A percentile compares a stretch with the other conserved stretches of the same genome.
phyloP scores from a whole-genome alignment of 2,888 invertebrate species.

The Hypomecis atomaria region DNA sequence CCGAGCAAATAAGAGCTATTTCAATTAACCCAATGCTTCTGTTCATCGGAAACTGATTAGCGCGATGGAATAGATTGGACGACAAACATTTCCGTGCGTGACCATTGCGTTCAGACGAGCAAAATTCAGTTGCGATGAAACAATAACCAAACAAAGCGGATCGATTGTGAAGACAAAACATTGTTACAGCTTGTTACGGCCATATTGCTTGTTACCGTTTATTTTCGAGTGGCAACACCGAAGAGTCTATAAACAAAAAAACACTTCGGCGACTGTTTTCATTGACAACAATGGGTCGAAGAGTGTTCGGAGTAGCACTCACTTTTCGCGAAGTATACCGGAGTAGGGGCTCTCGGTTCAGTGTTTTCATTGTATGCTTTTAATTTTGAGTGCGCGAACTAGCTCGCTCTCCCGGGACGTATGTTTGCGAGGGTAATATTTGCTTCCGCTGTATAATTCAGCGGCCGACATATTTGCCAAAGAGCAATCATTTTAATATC shows the following conservation, averaged over 20 bases:
- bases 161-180: constrained; percentile 74
- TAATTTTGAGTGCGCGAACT: constrained; percentile 87
- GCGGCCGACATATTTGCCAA: constrained; percentile 86
- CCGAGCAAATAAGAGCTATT: constrained; percentile 40
- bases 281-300: constrained; percentile 82
- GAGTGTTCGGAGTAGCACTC: constrained; percentile 76
- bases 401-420: constrained; percentile 84
- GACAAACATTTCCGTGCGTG: constrained; percentile 35
- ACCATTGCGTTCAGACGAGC: constrained; percentile 47
- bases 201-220: constrained; percentile 80
- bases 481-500: constrained; percentile 87
- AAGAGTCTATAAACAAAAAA: constrained; percentile 83
- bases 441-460: constrained; percentile 87
- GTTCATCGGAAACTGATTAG: constrained; percentile 38
- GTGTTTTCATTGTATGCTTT: constrained; percentile 87
- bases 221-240: constrained; percentile 83
- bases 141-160: constrained; percentile 67
- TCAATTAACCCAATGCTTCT: constrained; percentile 39
- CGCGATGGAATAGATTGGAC: constrained; percentile 36
- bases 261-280: constrained; percentile 82
- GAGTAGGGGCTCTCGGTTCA: constrained; percentile 75
- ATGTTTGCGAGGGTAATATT: constrained; percentile 86
- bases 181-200: constrained; percentile 77
- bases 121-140: constrained; percentile 57
- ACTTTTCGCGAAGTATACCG: constrained; percentile 83